Percentiles rank a stretch among this genome's conserved stretches.
Conservation (phyloP, 2,113 vertebrate species). For the Eublepharis macularius region DNA sequence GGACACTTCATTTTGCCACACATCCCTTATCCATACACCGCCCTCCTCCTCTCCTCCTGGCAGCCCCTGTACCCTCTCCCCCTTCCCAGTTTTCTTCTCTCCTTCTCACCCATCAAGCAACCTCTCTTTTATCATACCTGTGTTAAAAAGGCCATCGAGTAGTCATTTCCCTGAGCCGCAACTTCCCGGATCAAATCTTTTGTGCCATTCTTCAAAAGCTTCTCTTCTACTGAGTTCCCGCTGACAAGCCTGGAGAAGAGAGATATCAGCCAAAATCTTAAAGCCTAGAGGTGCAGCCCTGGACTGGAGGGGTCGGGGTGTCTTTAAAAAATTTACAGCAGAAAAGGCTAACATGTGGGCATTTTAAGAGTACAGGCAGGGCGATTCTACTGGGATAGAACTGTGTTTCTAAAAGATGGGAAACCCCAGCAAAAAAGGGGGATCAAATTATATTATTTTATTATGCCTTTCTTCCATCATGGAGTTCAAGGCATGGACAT, state of each 20-base stretch:
- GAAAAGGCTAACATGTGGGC: background rate
- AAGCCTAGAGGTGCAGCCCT: background rate
- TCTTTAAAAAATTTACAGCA: background rate
- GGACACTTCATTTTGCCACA: too few species aligned
- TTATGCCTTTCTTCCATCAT: too few species aligned
- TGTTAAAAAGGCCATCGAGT: slow-evolving; percentile 91
- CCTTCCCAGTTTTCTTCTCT: too few species aligned
- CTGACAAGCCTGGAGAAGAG: slow-evolving; percentile 82
- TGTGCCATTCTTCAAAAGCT: slow-evolving; percentile 91
- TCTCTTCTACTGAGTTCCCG: slow-evolving; percentile 93
- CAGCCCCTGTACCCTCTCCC: too few species aligned
- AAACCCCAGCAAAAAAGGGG: too few species aligned
- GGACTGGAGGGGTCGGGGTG: background rate
- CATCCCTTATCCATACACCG: too few species aligned
- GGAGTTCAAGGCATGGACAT: too few species aligned
- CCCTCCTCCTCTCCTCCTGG: too few species aligned
- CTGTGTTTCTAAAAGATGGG: too few species aligned
- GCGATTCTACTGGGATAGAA: background rate
- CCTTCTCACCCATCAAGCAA: too few species aligned
- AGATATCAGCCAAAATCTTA: slow-evolving; percentile 21
- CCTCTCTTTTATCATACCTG: slow-evolving; percentile 85
- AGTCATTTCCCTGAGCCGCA: slow-evolving; percentile 92
- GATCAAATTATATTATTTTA: too few species aligned
- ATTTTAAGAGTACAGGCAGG: background rate
- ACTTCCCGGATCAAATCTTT: slow-evolving; percentile 95